These are phyloP conservation scores for Germaria angustata DNA, from an alignment of 2,888 invertebrate genomes.

Conservation along the genomic window DNA sequence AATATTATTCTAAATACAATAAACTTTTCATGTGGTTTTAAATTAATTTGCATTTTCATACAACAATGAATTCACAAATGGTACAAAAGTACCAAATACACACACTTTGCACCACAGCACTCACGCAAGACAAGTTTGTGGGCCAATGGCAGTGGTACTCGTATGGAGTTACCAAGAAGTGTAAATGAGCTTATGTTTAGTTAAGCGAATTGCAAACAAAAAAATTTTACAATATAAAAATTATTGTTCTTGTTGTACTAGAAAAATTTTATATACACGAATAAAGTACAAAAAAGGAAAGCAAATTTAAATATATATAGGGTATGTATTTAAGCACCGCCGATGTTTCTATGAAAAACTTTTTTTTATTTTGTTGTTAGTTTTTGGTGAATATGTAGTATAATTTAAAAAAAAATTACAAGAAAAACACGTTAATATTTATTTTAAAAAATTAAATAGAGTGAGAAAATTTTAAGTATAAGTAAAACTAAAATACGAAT, in stretches of 20 bases:
- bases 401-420: too few relatives aligned
- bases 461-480: too few relatives aligned
- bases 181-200: neutral
- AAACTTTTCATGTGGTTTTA: constrained; percentile 44
- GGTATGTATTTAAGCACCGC: neutral
- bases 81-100: neutral
- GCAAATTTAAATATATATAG: neutral
- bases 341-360: neutral
- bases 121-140: neutral
- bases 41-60: constrained; percentile 43
- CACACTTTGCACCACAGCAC: neutral
- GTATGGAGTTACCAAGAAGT: too few relatives aligned
- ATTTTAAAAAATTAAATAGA: too few relatives aligned
- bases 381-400: neutral
- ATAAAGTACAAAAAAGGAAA: neutral
- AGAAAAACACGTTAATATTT: too few relatives aligned
- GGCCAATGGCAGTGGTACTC: neutral
- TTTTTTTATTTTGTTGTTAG: neutral
- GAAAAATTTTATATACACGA: constrained; percentile 1
- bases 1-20: constrained; percentile 49
- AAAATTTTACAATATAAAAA: neutral
- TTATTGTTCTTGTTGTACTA: neutral
- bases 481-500: too few relatives aligned
- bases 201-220: constrained; percentile 22
- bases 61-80: neutral